These are phyloP conservation scores for Heterodera carotae DNA, from an alignment of 1,140 invertebrate species.

Conservation along the genomic window DNA sequence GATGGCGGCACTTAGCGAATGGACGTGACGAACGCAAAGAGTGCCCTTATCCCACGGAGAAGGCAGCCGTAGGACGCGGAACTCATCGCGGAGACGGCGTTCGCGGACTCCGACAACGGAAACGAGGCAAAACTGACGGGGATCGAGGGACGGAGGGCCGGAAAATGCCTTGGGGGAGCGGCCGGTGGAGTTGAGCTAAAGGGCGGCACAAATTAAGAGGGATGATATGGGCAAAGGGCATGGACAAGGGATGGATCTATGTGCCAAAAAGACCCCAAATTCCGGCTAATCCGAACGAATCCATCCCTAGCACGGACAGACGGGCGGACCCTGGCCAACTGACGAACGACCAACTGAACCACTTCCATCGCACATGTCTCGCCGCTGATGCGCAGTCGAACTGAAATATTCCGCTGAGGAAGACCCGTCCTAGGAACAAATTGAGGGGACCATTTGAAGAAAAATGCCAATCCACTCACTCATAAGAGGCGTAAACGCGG, in stretches of 20 bases:
- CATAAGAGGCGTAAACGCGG: conserved; percentile 87
- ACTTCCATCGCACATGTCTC: conserved; percentile 87
- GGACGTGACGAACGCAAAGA: conserved; percentile 76
- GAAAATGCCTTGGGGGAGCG: background rate
- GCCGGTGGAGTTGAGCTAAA: background rate
- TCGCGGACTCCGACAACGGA: conserved; percentile 89
- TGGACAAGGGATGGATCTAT: too few species aligned
- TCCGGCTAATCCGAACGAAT: too few species aligned
- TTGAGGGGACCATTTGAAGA: background rate
- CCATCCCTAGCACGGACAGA: too few species aligned
- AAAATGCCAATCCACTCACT: conserved; percentile 77
- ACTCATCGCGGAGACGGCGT: conserved; percentile 85
- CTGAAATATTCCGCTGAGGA: conserved; percentile 68
- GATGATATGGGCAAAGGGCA: background rate
- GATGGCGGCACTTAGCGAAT: conserved; percentile 36
- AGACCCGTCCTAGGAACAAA: conserved; percentile 74
- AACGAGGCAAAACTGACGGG: conserved; percentile 84
- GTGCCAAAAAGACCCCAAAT: too few species aligned
- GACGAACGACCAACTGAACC: conserved; percentile 89
- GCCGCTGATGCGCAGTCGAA: conserved; percentile 86
- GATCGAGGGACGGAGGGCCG: background rate
- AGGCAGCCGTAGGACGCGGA: conserved; percentile 84
- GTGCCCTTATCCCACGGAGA: conserved; percentile 91
- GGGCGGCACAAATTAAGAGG: too few species aligned
- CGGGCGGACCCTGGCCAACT: conserved; percentile 80